Base-by-base conservation (phyloP, 92 coral and sea anemone genomes). In the Parazoanthus swiftii region DNA sequence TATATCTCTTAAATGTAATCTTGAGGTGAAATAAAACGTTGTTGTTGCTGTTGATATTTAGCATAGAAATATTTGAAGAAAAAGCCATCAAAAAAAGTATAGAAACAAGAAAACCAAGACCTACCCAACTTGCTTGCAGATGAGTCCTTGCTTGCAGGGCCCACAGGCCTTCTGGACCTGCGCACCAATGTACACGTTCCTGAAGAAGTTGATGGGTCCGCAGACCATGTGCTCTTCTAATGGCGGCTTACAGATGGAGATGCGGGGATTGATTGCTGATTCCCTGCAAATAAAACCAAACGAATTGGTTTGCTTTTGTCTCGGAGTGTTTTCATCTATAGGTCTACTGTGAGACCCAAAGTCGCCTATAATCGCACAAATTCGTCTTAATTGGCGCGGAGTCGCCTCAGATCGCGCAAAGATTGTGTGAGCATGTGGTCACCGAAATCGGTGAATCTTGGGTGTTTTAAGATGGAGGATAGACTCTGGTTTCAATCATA, bases 81-180 rank as follows among this genome's bases (percentile, higher is more conserved):
- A 54, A 4, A 54, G 18, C 5, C 18, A 50, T 4, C n/a, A n/a
- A 29, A 5, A 43, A 25, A 8, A 13, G 85, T 33, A 0, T 80
- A 38, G 9, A 33, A 16, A 36, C 76, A 7, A 25, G 74, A 79
- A 42, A 8, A 18, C 11, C 26, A 73, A 67, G 50, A 50, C 99
- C 86, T 93, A 97, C 99, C 99, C 99, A 76, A 97, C 98, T 97
- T 97, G 99, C 85, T 96, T 97, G 85, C 99, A 97, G 15, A 93
- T 90, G 50, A 97, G 94, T 11, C 99, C 98, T 35, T 94, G 94
- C 92, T 97, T 97, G 85, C 99, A 97, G 35, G 99, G 99, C 7
- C 99, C 99, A 36, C 99, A 97, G 1, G 99, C 98, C 74, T 92
- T 91, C 73, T 97, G 99, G 76, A 97, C 98, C 90, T 97, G 99